These are phyloP conservation scores for Meloidogyne exigua DNA, from an alignment of 1,140 invertebrate genomes.

Conservation along the genomic window DNA sequence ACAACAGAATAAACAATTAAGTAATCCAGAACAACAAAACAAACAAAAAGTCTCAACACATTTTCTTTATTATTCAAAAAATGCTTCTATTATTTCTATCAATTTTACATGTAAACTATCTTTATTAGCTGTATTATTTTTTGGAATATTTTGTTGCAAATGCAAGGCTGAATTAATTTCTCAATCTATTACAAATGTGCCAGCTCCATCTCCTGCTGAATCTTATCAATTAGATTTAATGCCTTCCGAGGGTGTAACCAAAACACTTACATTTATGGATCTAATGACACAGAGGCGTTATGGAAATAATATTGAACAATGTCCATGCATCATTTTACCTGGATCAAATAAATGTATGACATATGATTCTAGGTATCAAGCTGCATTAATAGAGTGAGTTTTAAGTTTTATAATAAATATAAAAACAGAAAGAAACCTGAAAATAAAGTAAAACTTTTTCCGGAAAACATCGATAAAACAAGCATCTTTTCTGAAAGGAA, in stretches of 20 bases:
- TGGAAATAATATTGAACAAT: slow-evolving; percentile 47
- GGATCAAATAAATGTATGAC: slow-evolving; percentile 38
- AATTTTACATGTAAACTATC: neutral
- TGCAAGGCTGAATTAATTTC: neutral
- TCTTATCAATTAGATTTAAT: neutral
- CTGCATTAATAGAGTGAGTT: slow-evolving; percentile 6
- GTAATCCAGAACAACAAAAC: neutral
- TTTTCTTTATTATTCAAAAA: neutral
- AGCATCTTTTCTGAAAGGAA: neutral
- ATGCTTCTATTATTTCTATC: neutral
- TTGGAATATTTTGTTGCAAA: neutral
- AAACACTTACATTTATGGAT: slow-evolving; percentile 38
- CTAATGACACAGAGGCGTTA: slow-evolving; percentile 30
- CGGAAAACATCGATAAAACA: neutral
- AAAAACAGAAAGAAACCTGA: no score
- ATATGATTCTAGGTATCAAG: slow-evolving; percentile 32
- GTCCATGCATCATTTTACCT: slow-evolving; percentile 44
- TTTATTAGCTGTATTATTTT: neutral
- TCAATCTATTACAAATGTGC: neutral
- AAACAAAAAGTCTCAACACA: neutral
- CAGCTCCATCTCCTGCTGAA: neutral
- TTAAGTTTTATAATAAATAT: no score
- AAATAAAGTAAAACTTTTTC: neutral
- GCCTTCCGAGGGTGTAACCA: slow-evolving; percentile 2
- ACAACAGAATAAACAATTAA: neutral